These are phyloP conservation scores for Camelus dromedarius DNA, from an alignment of 2,113 vertebrate genomes.

Conservation along the genomic window DNA sequence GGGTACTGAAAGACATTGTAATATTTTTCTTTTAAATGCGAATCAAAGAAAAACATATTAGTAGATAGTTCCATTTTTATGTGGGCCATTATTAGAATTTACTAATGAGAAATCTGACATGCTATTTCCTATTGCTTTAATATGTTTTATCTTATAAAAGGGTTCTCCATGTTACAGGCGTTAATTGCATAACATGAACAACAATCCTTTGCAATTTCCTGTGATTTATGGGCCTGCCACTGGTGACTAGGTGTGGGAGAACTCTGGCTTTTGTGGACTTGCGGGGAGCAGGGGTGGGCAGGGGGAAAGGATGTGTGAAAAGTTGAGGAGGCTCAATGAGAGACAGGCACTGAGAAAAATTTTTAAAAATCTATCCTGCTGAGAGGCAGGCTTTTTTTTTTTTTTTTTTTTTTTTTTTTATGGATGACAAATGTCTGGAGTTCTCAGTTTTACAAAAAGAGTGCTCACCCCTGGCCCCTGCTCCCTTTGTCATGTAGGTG, in stretches of 20 bases:
- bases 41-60: conserved; percentile 85
- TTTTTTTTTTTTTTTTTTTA: conserved; percentile 55
- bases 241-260: conserved; percentile 1
- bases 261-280: conserved; percentile 69
- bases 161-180: conserved; percentile 53
- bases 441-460: conserved; percentile 69
- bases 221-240: conserved; percentile 67
- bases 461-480: conserved; percentile 67
- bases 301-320: conserved; percentile 58
- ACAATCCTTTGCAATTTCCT: conserved; percentile 58
- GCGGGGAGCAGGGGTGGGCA: not conserved
- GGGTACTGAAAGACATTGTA: conserved; percentile 78
- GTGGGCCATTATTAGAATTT: conserved; percentile 87
- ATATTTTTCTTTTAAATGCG: conserved; percentile 85
- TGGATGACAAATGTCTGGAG: conserved; percentile 73
- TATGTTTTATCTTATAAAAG: conserved; percentile 82
- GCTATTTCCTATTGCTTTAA: conserved; percentile 85
- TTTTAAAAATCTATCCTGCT: conserved; percentile 64
- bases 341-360: conserved; percentile 59
- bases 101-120: conserved; percentile 83
- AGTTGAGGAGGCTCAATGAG: conserved; percentile 64
- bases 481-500: conserved; percentile 67
- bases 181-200: conserved; percentile 69
- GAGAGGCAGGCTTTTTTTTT: conserved; percentile 68
- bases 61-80: conserved; percentile 84